Conservation (phyloP, 2,113 vertebrate genomes). For the Cololabis saira region DNA sequence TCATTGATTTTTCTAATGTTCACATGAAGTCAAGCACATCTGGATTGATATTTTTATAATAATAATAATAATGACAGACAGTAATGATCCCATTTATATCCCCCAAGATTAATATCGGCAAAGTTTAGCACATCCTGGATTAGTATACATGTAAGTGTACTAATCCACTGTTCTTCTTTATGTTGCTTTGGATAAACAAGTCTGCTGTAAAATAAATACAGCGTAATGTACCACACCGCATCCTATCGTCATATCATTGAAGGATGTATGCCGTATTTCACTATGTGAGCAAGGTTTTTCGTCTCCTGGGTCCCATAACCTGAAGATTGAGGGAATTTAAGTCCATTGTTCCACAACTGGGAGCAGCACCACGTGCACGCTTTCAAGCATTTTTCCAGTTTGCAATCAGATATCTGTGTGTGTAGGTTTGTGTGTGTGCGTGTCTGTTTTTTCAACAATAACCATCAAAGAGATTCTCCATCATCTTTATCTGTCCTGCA, state of each 20-base stretch:
- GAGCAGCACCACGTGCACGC: conserved; percentile 21
- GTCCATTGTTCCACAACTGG: conserved; percentile 31
- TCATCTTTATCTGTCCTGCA: conserved; percentile 63
- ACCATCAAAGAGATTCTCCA: conserved; percentile 48
- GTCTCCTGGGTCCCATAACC: conserved; percentile 33
- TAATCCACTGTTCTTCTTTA: too few relatives aligned
- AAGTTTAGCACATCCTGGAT: too few relatives aligned
- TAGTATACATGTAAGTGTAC: too few relatives aligned
- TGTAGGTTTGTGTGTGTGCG: conserved; percentile 19
- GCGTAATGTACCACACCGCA: background rate
- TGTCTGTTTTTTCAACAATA: conserved; percentile 42
- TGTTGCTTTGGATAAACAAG: too few relatives aligned
- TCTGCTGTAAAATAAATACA: background rate
- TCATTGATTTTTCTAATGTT: too few relatives aligned
- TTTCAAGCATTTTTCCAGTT: conserved; percentile 27
- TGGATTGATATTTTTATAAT: too few relatives aligned
- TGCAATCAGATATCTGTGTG: conserved; percentile 44
- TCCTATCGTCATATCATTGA: conserved; percentile 1
- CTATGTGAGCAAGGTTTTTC: conserved; percentile 8
- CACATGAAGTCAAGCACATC: too few relatives aligned
- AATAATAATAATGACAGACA: too few relatives aligned
- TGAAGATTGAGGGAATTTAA: conserved; percentile 41
- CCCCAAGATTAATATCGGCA: too few relatives aligned
- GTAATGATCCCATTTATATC: too few relatives aligned
- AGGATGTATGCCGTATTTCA: background rate